A percentile compares a stretch with the other conserved stretches of the same genome.
These are phyloP conservation scores for Philopedon plagiatum DNA, from an alignment of 2,888 invertebrate species.

Conservation along the genomic window DNA sequence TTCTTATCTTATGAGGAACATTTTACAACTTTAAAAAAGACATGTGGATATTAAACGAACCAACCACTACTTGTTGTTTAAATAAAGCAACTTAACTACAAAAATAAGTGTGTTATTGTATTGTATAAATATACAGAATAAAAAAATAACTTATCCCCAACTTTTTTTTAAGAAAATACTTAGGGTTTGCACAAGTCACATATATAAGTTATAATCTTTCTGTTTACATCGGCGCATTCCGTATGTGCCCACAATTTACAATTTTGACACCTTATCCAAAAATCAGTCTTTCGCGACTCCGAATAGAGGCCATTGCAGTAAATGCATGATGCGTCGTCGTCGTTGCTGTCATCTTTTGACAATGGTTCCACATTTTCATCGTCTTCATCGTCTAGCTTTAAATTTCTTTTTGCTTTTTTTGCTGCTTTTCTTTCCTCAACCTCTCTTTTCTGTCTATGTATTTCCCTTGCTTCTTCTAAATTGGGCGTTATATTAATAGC, in stretches of 20 bases:
- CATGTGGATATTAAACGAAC: background rate
- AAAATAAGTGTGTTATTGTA: background rate
- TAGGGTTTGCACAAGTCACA: too few species aligned
- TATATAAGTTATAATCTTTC: background rate
- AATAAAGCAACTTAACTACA: background rate
- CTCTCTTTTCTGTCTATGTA: background rate
- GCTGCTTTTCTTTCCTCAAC: background rate
- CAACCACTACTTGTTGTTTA: background rate
- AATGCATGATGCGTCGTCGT: conserved; percentile 1
- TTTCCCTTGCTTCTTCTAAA: conserved; percentile 1
- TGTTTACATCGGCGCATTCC: background rate
- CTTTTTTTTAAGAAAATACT: too few species aligned
- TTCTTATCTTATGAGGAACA: too few species aligned
- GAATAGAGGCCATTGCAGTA: conserved; percentile 1
- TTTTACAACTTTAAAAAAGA: background rate
- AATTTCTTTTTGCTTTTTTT: background rate
- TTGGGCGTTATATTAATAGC: background rate
- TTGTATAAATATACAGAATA: too few species aligned
- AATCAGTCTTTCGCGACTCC: background rate
- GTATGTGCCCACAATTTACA: background rate
- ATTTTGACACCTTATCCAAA: background rate
- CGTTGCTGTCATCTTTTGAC: background rate
- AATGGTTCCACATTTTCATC: background rate
- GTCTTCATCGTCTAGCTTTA: background rate
- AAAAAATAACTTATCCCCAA: too few species aligned